Evolutionary conservation across 2,888 invertebrate species (phyloP), one percentile per base, ranked within the genome.

Genomic region (Ctena decussata): DNA sequence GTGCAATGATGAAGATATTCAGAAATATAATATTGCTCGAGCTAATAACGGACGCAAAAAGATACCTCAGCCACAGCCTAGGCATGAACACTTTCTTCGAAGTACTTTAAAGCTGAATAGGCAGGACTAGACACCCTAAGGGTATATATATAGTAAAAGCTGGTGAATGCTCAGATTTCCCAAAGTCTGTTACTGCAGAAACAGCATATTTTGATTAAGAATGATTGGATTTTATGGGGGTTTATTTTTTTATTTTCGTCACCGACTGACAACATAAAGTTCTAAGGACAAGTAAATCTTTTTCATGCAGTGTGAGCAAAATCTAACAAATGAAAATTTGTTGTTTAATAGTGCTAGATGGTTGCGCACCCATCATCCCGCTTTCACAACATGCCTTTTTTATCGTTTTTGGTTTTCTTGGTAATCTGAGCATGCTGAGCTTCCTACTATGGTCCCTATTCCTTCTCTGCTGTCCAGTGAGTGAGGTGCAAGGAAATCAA

Each of bases 281-380:
- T 24, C 12, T 15, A n/a, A 24, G 6, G n/a, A n/a, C 6, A 53
- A 24, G 27, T 27, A 57, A 24, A 21, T 15, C 6, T 72, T 72
- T 72, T 72, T 27, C 72, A 72, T 72, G 72, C 44, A 72, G 44
- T 44, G 39, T 24, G 1, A 27, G 41, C 72, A 72, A 72, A 39
- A 41, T 8, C n/a, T 72, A 72, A 72, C 72, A 72, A 70, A 72
- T 41, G 30, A 11, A 44, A 41, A 72, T 72, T 70, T 72, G 72
- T 72, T 72, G 72, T 72, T 8, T 72, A 21, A 72, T 72, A 72
- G 72, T 72, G 41, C 44, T 57, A 57, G 57, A 27, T 57, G 57
- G 57, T 57, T 57, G 27, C 27, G 57, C 27, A 5, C 57, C 57
- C 57, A 57, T 57, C 57, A 57, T n/a, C 57, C 70, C 70, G 70